Percentiles rank a stretch among this genome's conserved stretches.
Evolutionary conservation across 2,113 vertebrate species (phyloP).

Genomic region (Taurulus bubalis): DNA sequence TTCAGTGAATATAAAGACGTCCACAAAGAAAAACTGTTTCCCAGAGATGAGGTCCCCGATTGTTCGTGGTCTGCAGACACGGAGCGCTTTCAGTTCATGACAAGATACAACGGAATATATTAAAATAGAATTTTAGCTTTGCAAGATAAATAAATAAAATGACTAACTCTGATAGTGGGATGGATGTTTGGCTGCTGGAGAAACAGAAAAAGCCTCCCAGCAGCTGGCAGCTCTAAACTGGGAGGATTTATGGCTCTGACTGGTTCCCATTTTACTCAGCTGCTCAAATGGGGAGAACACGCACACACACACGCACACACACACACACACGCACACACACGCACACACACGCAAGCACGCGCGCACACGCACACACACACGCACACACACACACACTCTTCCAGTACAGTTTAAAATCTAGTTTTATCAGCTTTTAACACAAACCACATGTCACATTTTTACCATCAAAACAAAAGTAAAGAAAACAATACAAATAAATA

Average conservation of each 20-base stretch:
- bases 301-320: background rate
- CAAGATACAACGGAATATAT: background rate
- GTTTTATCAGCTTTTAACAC: background rate
- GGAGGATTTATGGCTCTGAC: constrained; percentile 62
- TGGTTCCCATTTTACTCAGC: constrained; percentile 42
- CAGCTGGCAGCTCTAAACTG: constrained; percentile 68
- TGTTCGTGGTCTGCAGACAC: background rate
- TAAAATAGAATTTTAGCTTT: background rate
- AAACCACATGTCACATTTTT: background rate
- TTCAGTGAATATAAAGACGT: background rate
- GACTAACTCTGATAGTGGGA: background rate
- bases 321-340: background rate
- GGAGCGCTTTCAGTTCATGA: background rate
- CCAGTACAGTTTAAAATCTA: background rate
- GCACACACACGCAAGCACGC: background rate
- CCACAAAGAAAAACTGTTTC: background rate
- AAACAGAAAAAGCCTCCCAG: constrained; percentile 38
- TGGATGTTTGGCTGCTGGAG: background rate
- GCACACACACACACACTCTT: background rate
- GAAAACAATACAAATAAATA: background rate
- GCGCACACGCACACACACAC: background rate
- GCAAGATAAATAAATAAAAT: background rate
- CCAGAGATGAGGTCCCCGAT: background rate
- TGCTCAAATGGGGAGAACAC: constrained; percentile 24
- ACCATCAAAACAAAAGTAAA: background rate